These are phyloP conservation scores for Synchiropus splendidus DNA, from an alignment of 2,113 vertebrate species.

Conservation along the genomic window DNA sequence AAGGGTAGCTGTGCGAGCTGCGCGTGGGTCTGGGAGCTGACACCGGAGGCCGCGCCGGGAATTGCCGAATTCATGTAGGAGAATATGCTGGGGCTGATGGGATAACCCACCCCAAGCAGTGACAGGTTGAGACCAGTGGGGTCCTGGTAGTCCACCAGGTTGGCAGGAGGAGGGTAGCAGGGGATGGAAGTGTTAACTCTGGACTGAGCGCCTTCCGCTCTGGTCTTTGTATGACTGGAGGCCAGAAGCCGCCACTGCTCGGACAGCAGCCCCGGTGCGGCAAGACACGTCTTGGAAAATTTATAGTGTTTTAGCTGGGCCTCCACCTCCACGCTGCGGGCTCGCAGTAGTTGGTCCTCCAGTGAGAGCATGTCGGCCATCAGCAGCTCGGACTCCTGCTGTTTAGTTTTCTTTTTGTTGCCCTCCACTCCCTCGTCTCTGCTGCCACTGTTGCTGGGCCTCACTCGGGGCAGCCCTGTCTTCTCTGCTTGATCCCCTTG, in stretches of 20 bases:
- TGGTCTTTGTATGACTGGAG: slow-evolving; percentile 54
- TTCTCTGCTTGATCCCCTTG: slow-evolving; percentile 5
- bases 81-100: slow-evolving; percentile 77
- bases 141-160: slow-evolving; percentile 76
- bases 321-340: slow-evolving; percentile 65
- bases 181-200: slow-evolving; percentile 67
- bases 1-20: slow-evolving; percentile 81
- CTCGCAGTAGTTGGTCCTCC: slow-evolving; percentile 65
- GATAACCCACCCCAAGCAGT: slow-evolving; percentile 83
- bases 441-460: not conserved
- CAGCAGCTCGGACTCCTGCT: slow-evolving; percentile 67
- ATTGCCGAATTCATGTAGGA: slow-evolving; percentile 83
- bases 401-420: slow-evolving; percentile 60
- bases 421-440: slow-evolving; percentile 23
- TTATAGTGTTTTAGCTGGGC: slow-evolving; percentile 74
- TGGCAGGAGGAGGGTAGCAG: slow-evolving; percentile 77
- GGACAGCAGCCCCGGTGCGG: slow-evolving; percentile 61
- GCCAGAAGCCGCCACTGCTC: slow-evolving; percentile 79
- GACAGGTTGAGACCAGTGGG: slow-evolving; percentile 81
- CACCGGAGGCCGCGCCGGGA: slow-evolving; percentile 41
- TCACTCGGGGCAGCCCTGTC: not conserved
- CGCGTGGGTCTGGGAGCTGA: slow-evolving; percentile 56
- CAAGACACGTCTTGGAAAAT: slow-evolving; percentile 69
- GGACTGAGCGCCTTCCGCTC: slow-evolving; percentile 49
- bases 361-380: slow-evolving; percentile 76